Evolutionary conservation across 2,888 invertebrate species (phyloP).

Genomic region (Euphydryas editha): DNA sequence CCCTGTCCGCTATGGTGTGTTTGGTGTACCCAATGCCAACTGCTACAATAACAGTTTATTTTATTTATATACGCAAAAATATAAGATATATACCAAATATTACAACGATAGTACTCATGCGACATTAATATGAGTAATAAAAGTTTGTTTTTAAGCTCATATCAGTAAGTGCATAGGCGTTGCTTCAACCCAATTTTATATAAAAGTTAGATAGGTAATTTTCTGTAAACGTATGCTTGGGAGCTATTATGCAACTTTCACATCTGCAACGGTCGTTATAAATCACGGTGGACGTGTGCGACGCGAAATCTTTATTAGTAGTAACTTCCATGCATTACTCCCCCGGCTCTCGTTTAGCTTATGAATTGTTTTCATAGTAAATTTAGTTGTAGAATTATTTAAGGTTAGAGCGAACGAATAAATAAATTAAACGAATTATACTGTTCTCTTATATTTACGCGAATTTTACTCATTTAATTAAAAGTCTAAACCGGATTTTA

Average conservation of each 20-base stretch:
- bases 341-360: constrained; percentile 45
- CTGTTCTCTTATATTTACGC: neutral
- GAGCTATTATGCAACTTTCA: constrained; percentile 33
- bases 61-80: too few species aligned
- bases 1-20: too few species aligned
- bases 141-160: neutral
- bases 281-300: constrained; percentile 26
- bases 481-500: too few species aligned
- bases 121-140: neutral
- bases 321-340: constrained; percentile 47
- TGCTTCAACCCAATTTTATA: neutral
- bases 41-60: too few species aligned
- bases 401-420: neutral
- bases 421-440: neutral
- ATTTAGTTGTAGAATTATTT: constrained; percentile 27
- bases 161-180: neutral
- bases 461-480: too few species aligned
- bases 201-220: constrained; percentile 16
- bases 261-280: constrained; percentile 26
- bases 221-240: constrained; percentile 26
- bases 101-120: too few species aligned
- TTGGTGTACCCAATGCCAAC: too few species aligned
- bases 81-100: too few species aligned
- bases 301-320: constrained; percentile 48
- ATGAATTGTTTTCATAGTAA: constrained; percentile 46